Evolutionary conservation across 2,797 vertebrate species (phyloP).

Genomic region (Cossypha caffra): DNA sequence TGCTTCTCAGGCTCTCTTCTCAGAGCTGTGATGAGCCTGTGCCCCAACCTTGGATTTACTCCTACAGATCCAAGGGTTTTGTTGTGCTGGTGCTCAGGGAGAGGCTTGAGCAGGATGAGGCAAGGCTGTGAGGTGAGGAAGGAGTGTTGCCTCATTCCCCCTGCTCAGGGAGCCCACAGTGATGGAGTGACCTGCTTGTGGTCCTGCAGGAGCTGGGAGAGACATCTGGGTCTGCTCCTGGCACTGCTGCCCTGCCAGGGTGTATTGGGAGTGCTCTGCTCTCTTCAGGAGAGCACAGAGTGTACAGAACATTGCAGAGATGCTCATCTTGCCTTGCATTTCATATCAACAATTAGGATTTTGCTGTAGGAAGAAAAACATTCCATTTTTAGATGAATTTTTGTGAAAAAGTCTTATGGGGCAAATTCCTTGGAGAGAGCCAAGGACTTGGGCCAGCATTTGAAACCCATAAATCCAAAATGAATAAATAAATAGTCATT

Average conservation of each 20-base stretch:
- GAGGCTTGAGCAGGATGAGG: background rate
- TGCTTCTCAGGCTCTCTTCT: background rate
- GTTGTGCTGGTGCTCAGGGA: background rate
- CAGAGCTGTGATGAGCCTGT: background rate
- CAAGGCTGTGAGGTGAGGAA: background rate
- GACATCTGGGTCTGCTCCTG: background rate
- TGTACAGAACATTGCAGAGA: background rate
- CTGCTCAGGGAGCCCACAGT: background rate
- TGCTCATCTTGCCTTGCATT: background rate
- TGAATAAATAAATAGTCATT: background rate
- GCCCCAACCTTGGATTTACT: background rate
- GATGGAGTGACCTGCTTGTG: background rate
- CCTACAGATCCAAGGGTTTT: rapidly evolving
- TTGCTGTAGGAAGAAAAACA: background rate
- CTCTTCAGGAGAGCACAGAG: background rate
- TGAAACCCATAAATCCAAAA: background rate
- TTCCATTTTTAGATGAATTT: background rate
- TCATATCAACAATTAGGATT: background rate
- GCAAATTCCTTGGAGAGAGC: background rate
- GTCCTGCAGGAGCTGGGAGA: background rate
- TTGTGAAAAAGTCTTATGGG: background rate
- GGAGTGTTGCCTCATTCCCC: rapidly evolving
- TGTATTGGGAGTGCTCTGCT: background rate
- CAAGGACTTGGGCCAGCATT: background rate
- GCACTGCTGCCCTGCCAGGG: background rate